Percentiles rank a stretch among this genome's conserved stretches.
Conservation (phyloP, 2,113 vertebrate species). For the Carettochelys insculpta region DNA sequence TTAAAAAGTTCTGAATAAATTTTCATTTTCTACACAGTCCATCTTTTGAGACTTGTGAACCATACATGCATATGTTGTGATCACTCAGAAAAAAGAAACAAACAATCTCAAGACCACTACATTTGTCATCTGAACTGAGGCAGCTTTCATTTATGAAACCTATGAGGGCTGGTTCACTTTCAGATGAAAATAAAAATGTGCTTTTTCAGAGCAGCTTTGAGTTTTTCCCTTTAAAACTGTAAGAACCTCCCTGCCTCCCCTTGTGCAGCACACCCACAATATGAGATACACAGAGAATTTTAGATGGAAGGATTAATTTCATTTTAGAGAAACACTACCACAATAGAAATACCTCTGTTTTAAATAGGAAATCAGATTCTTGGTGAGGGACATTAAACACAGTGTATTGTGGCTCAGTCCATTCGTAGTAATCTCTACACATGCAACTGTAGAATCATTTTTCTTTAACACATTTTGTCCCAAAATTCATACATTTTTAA, state of each 20-base stretch:
- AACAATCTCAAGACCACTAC: background rate
- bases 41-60: background rate
- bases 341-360: background rate
- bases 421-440: background rate
- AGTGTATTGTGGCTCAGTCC: background rate
- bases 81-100: background rate
- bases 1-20: background rate
- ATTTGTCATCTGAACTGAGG: background rate
- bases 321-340: background rate
- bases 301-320: background rate
- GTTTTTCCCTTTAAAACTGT: rapidly evolving
- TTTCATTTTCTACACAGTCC: background rate
- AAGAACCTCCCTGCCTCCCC: background rate
- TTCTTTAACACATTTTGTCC: background rate
- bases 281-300: background rate
- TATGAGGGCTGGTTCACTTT: background rate
- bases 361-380: background rate
- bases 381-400: background rate
- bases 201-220: background rate
- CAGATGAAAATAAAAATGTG: background rate
- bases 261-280: background rate
- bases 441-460: background rate
- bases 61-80: background rate
- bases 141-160: background rate
- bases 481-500: background rate